These are phyloP conservation scores for Oryzaephilus surinamensis DNA, from an alignment of 1,140 invertebrate genomes.

Conservation along the genomic window DNA sequence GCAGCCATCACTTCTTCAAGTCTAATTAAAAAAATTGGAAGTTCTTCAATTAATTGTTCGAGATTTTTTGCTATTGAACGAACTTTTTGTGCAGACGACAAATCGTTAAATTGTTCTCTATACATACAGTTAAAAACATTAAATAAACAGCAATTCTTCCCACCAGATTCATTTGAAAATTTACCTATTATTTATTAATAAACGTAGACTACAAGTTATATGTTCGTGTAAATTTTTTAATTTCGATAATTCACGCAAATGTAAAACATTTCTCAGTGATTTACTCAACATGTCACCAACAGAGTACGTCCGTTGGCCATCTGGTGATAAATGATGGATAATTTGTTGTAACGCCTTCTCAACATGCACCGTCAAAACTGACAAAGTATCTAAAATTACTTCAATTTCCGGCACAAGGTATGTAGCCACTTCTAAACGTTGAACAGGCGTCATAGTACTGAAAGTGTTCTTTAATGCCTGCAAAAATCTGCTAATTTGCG, in stretches of 20 bases:
- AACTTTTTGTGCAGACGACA: slow-evolving; percentile 47
- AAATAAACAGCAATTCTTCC: slow-evolving; percentile 10
- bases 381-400: slow-evolving; percentile 42
- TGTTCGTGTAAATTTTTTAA: slow-evolving; percentile 43
- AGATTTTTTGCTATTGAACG: slow-evolving; percentile 49
- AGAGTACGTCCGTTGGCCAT: slow-evolving; percentile 18
- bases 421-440: slow-evolving; percentile 48
- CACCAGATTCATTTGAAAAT: too few species aligned
- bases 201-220: slow-evolving; percentile 39
- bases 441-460: slow-evolving; percentile 41
- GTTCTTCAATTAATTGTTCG: slow-evolving; percentile 49
- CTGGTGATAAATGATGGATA: slow-evolving; percentile 37
- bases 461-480: slow-evolving; percentile 47
- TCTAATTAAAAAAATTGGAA: slow-evolving; percentile 49
- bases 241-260: slow-evolving; percentile 41
- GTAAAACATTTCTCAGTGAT: slow-evolving; percentile 40
- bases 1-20: slow-evolving; percentile 50
- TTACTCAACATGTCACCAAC: slow-evolving; percentile 37
- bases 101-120: slow-evolving; percentile 49
- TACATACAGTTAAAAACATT: slow-evolving; percentile 6
- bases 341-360: slow-evolving; percentile 45
- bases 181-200: slow-evolving; percentile 39
- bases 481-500: slow-evolving; percentile 48
- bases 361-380: slow-evolving; percentile 40
- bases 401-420: slow-evolving; percentile 54